Base-by-base conservation (phyloP, 2,888 invertebrate species). In the Agriopis marginaria region DNA sequence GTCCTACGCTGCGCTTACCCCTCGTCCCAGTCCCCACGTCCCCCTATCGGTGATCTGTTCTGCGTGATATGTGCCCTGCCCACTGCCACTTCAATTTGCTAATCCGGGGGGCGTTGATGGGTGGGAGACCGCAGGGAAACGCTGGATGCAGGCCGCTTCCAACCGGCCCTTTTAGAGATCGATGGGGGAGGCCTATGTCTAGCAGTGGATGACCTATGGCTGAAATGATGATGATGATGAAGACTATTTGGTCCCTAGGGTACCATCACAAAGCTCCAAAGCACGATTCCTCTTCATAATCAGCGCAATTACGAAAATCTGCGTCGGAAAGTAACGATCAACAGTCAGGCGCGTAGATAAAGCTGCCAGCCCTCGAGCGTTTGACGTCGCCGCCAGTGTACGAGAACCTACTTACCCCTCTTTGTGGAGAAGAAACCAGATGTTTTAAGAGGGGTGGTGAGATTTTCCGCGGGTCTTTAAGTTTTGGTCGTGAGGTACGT, bases 251-350 rank as follows among this genome's bases (percentile, higher is more conserved):
- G 51, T 77, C 79, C 79, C 80, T 11, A 64, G 80, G 78, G 81
- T 63, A 72, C 75, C 74, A 66, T 70, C 50, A 76, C 72, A 76
- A 82, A 82, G 77, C 75, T 80, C 71, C 70, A 76, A 75, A 81
- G 82, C 86, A 87, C 85, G 87, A 86, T 85, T 85, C 84, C 82
- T 85, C 86, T 87, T 88, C 84, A 91, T 91, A 93, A 93, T 92
- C 89, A 91, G 87, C 80, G 89, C 91, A 93, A 93, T 93, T 93
- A 93, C 88, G 81, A 75, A 89, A 93, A 92, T 93, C 91, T 92
- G 87, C 77, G 89, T 86, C 89, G 86, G 86, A 87, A 89, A 93
- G 93, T 92, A 92, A 93, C 92, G 93, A 93, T 89, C 92, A 88
- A 90, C 88, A 90, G 88, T 88, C 87, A 87, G 85, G 83, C 84